Conservation (phyloP, 2,888 invertebrate species). For the Hetaerina titia region DNA sequence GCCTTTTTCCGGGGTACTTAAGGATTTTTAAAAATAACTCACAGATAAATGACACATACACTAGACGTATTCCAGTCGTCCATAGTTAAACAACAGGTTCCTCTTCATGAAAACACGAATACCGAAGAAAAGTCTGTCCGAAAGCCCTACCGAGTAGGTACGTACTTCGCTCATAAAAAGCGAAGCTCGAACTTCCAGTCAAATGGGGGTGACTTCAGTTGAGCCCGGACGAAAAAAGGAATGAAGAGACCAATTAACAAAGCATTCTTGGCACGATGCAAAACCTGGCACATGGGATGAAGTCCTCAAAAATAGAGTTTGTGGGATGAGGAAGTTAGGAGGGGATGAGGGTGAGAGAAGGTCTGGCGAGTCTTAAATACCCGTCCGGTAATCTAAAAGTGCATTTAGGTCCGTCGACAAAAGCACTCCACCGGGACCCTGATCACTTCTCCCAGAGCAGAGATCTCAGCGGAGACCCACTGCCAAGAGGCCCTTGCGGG, state of each 20-base stretch:
- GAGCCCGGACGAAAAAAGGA: background rate
- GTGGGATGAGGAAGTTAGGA: background rate
- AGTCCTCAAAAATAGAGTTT: slow-evolving; percentile 45
- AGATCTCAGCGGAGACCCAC: background rate
- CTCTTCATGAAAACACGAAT: background rate
- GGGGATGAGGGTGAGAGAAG: background rate
- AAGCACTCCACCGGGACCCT: background rate
- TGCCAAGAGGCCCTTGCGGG: background rate
- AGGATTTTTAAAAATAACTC: too few species aligned
- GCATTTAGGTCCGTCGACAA: background rate
- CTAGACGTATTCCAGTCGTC: background rate
- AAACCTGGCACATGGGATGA: slow-evolving; percentile 11
- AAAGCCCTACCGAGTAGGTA: background rate
- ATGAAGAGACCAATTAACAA: background rate
- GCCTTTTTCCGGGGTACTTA: too few species aligned
- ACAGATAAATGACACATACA: background rate
- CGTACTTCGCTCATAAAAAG: background rate
- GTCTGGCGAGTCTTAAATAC: background rate
- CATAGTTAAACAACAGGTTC: background rate
- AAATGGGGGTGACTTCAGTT: background rate
- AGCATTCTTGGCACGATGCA: slow-evolving; percentile 40
- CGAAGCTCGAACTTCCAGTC: background rate
- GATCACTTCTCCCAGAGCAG: background rate
- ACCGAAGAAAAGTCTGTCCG: background rate
- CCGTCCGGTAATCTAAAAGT: background rate